These are phyloP conservation scores for Phocoena phocoena DNA, from an alignment of 2,113 vertebrate species.

Conservation along the genomic window DNA sequence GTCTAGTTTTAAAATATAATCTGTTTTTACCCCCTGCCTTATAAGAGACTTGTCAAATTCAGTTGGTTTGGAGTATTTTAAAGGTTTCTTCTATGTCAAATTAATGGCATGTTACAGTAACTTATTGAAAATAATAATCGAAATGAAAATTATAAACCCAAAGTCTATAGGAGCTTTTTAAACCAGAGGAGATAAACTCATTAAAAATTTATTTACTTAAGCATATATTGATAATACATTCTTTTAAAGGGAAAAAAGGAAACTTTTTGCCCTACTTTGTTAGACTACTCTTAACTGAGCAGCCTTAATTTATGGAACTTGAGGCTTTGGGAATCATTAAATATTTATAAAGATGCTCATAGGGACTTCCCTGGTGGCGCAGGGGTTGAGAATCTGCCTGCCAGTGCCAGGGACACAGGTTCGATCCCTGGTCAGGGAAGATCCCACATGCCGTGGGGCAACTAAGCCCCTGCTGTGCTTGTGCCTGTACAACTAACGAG, in stretches of 20 bases:
- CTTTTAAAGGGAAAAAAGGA: neutral
- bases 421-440: too few relatives aligned
- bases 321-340: neutral
- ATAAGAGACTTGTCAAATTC: neutral
- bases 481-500: too few relatives aligned
- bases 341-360: neutral
- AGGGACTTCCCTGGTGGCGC: neutral
- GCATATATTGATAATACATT: neutral
- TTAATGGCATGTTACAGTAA: conserved; percentile 3
- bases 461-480: too few relatives aligned
- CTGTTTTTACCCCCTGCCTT: neutral
- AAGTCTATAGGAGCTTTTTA: neutral
- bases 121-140: conserved; percentile 13
- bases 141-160: neutral
- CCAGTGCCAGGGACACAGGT: too few relatives aligned
- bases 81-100: conserved; percentile 11
- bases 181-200: neutral
- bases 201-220: neutral
- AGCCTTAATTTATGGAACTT: conserved; percentile 9
- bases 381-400: too few relatives aligned
- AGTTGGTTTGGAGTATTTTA: neutral
- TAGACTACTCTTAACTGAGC: neutral
- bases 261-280: neutral
- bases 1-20: neutral
- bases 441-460: too few relatives aligned